Conservation (phyloP, 2,888 invertebrate species). For the Hirtodrosophila confusa region DNA sequence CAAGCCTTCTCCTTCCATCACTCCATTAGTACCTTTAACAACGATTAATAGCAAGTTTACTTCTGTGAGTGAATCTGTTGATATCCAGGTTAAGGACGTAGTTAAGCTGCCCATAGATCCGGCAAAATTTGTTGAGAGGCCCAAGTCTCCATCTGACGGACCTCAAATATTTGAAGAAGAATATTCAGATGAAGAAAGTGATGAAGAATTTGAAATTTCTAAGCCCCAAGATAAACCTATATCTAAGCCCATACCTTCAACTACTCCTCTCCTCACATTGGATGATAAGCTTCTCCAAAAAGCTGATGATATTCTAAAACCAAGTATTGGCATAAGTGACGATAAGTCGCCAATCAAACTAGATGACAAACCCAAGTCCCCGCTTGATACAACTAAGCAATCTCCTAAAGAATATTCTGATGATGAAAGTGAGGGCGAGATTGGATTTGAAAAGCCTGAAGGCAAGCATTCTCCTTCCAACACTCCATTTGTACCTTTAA, state of each 20-base stretch:
- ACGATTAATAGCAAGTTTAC: not conserved
- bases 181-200: constrained; percentile 22
- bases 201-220: constrained; percentile 8
- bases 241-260: not conserved
- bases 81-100: not conserved
- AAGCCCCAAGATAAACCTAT: constrained; percentile 4
- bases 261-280: not conserved
- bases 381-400: constrained; percentile 7
- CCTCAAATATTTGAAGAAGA: not conserved
- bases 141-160: constrained; percentile 13
- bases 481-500: not conserved
- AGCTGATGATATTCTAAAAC: constrained; percentile 1
- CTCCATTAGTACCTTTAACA: too few relatives aligned
- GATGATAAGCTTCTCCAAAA: constrained; percentile 5
- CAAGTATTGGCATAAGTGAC: not conserved
- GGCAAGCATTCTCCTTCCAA: not conserved
- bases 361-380: constrained; percentile 6
- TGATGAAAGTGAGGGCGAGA: constrained; percentile 3
- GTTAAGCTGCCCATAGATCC: too few relatives aligned
- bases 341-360: not conserved
- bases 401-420: not conserved
- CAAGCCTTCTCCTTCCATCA: not conserved
- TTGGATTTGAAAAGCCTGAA: not conserved
- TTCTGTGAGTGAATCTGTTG: not conserved
- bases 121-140: constrained; percentile 23